A percentile compares a stretch with the other conserved stretches of the same genome.
phyloP scores from a whole-genome alignment of 2,113 vertebrate genomes.

The Psettodes erumei region DNA sequence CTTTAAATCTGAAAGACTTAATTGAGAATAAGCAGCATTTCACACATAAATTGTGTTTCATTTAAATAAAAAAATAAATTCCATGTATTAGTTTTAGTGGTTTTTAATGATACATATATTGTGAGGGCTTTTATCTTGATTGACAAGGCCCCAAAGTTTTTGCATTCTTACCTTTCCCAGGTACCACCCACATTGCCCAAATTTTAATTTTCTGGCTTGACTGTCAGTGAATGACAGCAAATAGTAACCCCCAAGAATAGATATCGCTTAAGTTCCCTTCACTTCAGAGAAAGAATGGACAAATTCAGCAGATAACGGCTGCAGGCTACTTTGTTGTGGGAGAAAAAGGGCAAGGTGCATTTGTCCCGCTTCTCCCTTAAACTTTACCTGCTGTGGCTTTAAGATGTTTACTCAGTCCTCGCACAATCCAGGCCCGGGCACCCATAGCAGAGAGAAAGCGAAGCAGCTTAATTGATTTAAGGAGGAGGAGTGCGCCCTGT shows the following conservation, averaged over 20 bases:
- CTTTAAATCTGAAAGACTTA: neutral
- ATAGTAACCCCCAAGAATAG: neutral
- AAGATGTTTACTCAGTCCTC: slow-evolving; percentile 11
- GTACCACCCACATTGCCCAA: neutral
- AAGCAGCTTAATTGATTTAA: slow-evolving; percentile 72
- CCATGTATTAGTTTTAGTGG: neutral
- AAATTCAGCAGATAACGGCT: neutral
- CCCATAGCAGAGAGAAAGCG: slow-evolving; percentile 24
- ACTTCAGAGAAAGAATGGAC: neutral
- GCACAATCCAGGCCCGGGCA: neutral
- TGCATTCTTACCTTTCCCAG: neutral
- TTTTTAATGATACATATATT: neutral
- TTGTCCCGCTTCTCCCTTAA: slow-evolving; percentile 15
- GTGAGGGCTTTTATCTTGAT: neutral
- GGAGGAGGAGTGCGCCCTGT: slow-evolving; percentile 51
- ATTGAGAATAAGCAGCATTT: neutral
- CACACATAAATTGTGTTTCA: neutral
- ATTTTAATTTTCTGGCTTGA: neutral
- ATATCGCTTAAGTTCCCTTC: neutral
- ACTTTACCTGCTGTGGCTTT: slow-evolving; percentile 3
- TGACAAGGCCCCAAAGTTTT: neutral
- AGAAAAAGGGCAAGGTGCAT: neutral
- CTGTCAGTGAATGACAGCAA: neutral
- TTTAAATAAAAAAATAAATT: neutral
- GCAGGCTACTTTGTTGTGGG: neutral